Conservation (phyloP, 1,140 invertebrate genomes). For the Tigriopus japonicus region DNA sequence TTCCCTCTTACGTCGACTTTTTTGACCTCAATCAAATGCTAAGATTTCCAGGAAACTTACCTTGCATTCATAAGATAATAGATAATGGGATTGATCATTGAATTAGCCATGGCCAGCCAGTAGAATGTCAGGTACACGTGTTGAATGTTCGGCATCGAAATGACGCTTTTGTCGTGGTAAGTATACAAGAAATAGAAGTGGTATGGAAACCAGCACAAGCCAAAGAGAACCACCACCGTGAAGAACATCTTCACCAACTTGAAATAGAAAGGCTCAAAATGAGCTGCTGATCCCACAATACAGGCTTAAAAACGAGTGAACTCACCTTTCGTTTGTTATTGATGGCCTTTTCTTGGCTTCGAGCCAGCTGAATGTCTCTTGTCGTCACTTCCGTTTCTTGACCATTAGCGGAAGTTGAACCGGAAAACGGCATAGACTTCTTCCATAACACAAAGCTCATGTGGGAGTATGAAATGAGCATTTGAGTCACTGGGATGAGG, state of each 20-base stretch:
- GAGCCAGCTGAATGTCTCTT: no score
- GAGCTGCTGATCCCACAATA: no score
- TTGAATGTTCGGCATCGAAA: slow-evolving; percentile 43
- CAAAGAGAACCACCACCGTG: slow-evolving; percentile 58
- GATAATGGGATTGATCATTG: slow-evolving; percentile 86
- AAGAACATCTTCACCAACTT: slow-evolving; percentile 73
- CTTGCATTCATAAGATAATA: slow-evolving; percentile 89
- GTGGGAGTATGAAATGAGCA: slow-evolving; percentile 63
- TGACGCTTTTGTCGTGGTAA: slow-evolving; percentile 48
- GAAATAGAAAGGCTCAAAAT: slow-evolving; percentile 3
- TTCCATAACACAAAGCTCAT: slow-evolving; percentile 61
- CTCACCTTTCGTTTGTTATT: slow-evolving; percentile 52
- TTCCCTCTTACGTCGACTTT: no score
- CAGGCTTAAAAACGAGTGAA: no score
- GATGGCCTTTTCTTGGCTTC: slow-evolving; percentile 47
- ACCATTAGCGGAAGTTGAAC: slow-evolving; percentile 21
- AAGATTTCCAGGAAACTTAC: slow-evolving; percentile 35
- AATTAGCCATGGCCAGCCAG: slow-evolving; percentile 87
- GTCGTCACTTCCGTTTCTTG: no score
- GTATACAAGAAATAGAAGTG: slow-evolving; percentile 67
- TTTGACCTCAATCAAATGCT: no score
- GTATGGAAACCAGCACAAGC: slow-evolving; percentile 72
- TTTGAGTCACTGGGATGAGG: slow-evolving; percentile 66
- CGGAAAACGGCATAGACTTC: slow-evolving; percentile 70
- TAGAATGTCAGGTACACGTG: slow-evolving; percentile 79